phyloP scores from a whole-genome alignment of 2,888 invertebrate species.

The Ptilodon capucinus region DNA sequence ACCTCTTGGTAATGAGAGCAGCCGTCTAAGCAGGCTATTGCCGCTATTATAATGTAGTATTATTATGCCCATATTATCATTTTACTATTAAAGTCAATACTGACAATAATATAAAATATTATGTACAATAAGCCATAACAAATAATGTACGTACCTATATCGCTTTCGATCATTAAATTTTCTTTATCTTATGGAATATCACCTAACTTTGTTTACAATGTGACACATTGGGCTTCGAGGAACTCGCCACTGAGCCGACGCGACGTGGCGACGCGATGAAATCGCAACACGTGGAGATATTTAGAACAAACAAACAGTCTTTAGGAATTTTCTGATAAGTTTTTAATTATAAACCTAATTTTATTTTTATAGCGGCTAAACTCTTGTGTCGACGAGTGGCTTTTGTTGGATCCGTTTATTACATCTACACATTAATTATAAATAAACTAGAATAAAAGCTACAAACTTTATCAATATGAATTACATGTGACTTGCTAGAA shows the following conservation, averaged over 20 bases:
- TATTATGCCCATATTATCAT: too few species aligned
- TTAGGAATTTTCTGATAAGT: slow-evolving; percentile 43
- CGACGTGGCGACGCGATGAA: slow-evolving; percentile 20
- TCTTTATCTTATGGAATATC: neutral
- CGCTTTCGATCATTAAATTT: neutral
- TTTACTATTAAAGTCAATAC: too few species aligned
- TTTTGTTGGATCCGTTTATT: neutral
- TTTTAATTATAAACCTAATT: slow-evolving; percentile 25
- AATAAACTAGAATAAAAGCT: too few species aligned
- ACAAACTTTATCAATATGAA: too few species aligned
- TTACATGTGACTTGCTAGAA: too few species aligned
- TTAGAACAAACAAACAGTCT: slow-evolving; percentile 49
- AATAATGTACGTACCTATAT: neutral
- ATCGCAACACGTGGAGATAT: slow-evolving; percentile 29
- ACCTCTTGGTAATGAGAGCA: too few species aligned
- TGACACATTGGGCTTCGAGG: slow-evolving; percentile 28
- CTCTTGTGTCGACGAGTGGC: neutral
- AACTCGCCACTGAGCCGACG: slow-evolving; percentile 33
- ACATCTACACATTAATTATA: too few species aligned
- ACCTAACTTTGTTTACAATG: neutral
- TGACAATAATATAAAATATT: too few species aligned
- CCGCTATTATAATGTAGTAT: too few species aligned
- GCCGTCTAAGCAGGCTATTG: too few species aligned
- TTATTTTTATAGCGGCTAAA: neutral
- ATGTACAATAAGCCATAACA: too few species aligned